These are phyloP conservation scores for Phataginus tricuspis DNA, from an alignment of 2,797 vertebrate species.

Conservation along the genomic window DNA sequence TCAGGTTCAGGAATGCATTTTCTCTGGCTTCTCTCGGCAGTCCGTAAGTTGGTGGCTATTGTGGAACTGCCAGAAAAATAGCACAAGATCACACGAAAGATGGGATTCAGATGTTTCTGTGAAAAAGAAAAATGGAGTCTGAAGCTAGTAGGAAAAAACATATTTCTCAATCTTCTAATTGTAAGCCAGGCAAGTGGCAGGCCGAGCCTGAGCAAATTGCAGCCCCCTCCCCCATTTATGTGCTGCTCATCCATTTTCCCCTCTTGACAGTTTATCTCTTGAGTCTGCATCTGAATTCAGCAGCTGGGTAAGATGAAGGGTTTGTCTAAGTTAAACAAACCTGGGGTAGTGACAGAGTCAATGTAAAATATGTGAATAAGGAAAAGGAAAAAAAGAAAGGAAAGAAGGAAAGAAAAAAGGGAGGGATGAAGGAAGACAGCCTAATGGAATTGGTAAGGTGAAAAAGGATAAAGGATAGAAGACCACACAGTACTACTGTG, in stretches of 20 bases:
- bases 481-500: neutral
- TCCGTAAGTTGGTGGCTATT: constrained; percentile 79
- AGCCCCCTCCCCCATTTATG: constrained; percentile 62
- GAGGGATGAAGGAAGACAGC: constrained; percentile 34
- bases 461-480: constrained; percentile 24
- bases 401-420: constrained; percentile 28
- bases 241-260: constrained; percentile 53
- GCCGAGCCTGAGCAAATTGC: constrained; percentile 53
- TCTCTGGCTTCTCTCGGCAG: constrained; percentile 78
- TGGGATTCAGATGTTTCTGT: constrained; percentile 70
- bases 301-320: constrained; percentile 70
- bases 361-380: constrained; percentile 54
- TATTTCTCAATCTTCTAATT: constrained; percentile 78
- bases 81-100: constrained; percentile 70
- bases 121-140: constrained; percentile 60
- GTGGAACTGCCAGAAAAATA: constrained; percentile 76
- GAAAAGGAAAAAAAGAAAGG: constrained; percentile 43
- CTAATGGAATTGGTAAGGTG: constrained; percentile 49
- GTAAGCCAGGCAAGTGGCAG: constrained; percentile 62
- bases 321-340: constrained; percentile 72
- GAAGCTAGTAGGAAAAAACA: constrained; percentile 65
- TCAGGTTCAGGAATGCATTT: constrained; percentile 84
- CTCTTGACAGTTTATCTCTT: constrained; percentile 67
- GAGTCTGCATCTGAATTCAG: constrained; percentile 65
- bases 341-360: constrained; percentile 51